Conservation (phyloP, 1,140 invertebrate species). For the Caenorhabditis brenneri region DNA sequence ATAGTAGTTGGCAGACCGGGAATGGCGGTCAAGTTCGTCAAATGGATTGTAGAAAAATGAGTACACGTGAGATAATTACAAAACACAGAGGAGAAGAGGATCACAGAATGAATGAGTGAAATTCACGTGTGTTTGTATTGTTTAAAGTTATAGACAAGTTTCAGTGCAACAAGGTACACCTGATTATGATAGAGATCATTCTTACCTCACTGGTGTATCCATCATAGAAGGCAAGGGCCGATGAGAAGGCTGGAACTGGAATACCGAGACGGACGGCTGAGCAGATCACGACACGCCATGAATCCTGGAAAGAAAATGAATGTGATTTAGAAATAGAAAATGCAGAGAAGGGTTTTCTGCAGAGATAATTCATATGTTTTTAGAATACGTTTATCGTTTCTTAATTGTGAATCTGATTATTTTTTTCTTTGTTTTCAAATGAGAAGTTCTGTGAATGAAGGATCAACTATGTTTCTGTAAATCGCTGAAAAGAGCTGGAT, state of each 20-base stretch:
- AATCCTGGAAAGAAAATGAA: conserved; percentile 72
- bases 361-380: too few relatives aligned
- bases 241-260: conserved; percentile 87
- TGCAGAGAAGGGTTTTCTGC: too few relatives aligned
- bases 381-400: too few relatives aligned
- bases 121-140: neutral
- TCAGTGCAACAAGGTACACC: neutral
- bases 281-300: conserved; percentile 75
- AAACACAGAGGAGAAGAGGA: neutral
- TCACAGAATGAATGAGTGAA: neutral
- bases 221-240: conserved; percentile 95
- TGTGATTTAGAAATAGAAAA: too few relatives aligned
- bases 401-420: too few relatives aligned
- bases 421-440: too few relatives aligned
- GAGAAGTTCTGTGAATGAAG: too few relatives aligned
- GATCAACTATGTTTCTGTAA: too few relatives aligned
- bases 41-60: neutral
- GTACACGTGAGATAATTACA: neutral
- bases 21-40: neutral
- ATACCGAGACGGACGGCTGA: conserved; percentile 80
- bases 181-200: neutral
- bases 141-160: neutral
- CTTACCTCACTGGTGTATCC: conserved; percentile 80
- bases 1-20: neutral
- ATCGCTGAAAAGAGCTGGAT: too few relatives aligned